Conservation (phyloP, 2,113 vertebrate genomes). For the Tautogolabrus adspersus region DNA sequence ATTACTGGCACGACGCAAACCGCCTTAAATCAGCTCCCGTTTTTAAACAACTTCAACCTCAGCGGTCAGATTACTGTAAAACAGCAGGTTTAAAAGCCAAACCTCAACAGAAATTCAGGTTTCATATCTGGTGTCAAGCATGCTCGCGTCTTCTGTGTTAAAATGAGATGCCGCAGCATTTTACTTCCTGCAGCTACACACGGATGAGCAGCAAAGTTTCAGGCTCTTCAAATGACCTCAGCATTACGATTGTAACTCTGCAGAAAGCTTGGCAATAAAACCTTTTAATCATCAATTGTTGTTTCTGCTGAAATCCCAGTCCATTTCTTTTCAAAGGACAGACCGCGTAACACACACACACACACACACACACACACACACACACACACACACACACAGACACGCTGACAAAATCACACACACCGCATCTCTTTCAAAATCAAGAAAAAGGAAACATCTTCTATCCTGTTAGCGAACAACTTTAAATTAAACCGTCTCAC, state of each 20-base stretch:
- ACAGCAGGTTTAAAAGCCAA: constrained; percentile 70
- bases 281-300: constrained; percentile 81
- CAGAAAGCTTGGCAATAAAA: constrained; percentile 67
- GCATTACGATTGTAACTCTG: constrained; percentile 73
- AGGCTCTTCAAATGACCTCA: constrained; percentile 73
- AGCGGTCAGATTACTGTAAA: constrained; percentile 72
- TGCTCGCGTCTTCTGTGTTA: constrained; percentile 52
- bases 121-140: constrained; percentile 63
- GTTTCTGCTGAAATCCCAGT: constrained; percentile 73
- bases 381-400: constrained; percentile 10
- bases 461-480: constrained; percentile 59
- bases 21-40: constrained; percentile 80
- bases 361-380: constrained; percentile 19
- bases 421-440: constrained; percentile 60
- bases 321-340: constrained; percentile 73
- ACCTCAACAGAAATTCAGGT: constrained; percentile 63
- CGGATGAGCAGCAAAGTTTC: constrained; percentile 66
- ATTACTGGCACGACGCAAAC: constrained; percentile 76
- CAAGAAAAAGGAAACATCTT: constrained; percentile 62
- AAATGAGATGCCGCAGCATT: constrained; percentile 70
- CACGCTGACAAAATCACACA: constrained; percentile 20
- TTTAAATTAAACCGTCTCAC: constrained; percentile 77
- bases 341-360: constrained; percentile 44
- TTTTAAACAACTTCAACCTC: constrained; percentile 73
- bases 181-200: constrained; percentile 60